These are phyloP conservation scores for Platynereis dumerilii DNA, from an alignment of 2,888 invertebrate genomes.

Conservation along the genomic window DNA sequence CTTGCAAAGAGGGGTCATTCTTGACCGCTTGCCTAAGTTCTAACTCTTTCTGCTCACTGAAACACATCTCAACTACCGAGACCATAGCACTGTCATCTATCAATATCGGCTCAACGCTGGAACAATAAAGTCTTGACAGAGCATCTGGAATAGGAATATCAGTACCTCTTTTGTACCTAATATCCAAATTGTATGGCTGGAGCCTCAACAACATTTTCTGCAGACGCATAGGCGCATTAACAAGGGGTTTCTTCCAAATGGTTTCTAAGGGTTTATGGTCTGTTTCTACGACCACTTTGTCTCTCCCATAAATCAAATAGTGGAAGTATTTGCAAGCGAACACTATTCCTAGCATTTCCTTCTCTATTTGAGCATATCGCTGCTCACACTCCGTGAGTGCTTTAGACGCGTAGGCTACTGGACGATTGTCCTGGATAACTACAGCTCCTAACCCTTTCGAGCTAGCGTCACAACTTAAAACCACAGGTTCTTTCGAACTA, in stretches of 20 bases:
- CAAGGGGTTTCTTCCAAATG: background rate
- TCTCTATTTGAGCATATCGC: constrained; percentile 2
- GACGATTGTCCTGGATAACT: background rate
- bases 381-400: background rate
- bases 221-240: background rate
- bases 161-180: background rate
- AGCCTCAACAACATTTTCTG: background rate
- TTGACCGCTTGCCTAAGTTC: background rate
- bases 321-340: background rate
- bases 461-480: background rate
- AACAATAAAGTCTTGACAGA: background rate
- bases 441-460: background rate
- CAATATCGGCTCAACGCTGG: background rate
- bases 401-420: background rate
- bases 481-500: background rate
- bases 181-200: background rate
- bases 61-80: background rate
- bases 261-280: background rate
- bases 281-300: background rate
- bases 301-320: background rate
- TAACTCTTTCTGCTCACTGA: background rate
- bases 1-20: background rate
- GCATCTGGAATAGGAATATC: background rate
- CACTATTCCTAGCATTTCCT: background rate
- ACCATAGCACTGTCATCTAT: background rate